phyloP scores from a whole-genome alignment of 1,140 invertebrate genomes.

The Drosophila varians region DNA sequence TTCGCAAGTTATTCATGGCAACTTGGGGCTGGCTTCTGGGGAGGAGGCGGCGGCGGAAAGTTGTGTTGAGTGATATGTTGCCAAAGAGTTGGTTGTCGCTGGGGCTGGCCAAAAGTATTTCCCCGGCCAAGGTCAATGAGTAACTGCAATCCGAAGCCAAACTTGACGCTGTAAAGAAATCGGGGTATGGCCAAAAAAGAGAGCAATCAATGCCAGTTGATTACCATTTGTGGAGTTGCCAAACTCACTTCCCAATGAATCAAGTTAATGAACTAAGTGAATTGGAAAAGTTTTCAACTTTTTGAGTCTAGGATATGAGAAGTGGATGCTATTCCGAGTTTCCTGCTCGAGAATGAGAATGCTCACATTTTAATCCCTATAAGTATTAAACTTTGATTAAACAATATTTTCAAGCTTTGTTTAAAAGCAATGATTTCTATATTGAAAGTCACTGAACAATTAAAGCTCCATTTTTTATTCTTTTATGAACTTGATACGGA shows the following conservation, averaged over 20 bases:
- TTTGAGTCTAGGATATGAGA: constrained; percentile 18
- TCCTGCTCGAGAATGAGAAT: neutral
- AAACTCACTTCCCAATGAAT: constrained; percentile 34
- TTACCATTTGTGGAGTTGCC: constrained; percentile 33
- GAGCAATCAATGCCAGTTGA: constrained; percentile 47
- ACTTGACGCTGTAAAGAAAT: constrained; percentile 2
- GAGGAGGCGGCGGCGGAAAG: neutral
- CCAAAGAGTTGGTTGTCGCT: constrained; percentile 56
- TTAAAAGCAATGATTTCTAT: neutral
- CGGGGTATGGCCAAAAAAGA: constrained; percentile 2
- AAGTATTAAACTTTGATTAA: neutral
- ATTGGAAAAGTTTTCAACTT: constrained; percentile 49
- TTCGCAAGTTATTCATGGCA: constrained; percentile 49
- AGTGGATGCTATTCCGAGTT: neutral
- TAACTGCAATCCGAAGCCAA: constrained; percentile 22
- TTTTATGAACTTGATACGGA: neutral
- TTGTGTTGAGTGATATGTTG: constrained; percentile 40
- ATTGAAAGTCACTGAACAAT: neutral
- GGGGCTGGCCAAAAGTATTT: constrained; percentile 16
- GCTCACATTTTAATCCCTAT: neutral
- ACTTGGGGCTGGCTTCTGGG: constrained; percentile 8
- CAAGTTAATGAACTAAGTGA: constrained; percentile 49
- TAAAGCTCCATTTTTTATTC: neutral
- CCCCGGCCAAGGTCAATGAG: constrained; percentile 22
- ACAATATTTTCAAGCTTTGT: neutral